These are phyloP conservation scores for Zosterops borbonicus DNA, from an alignment of 2,113 vertebrate species.

Conservation along the genomic window DNA sequence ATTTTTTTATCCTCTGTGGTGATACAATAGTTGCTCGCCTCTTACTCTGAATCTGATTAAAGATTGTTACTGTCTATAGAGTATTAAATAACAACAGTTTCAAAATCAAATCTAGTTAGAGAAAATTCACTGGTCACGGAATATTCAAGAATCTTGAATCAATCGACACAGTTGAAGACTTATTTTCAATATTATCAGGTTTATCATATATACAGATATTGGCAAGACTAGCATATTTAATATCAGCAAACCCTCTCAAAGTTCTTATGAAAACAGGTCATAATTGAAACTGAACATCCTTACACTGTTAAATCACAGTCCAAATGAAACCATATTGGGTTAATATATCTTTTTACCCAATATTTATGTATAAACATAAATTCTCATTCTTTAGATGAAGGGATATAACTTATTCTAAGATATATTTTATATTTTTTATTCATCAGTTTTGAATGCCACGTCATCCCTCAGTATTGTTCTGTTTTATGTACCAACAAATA, in stretches of 20 bases:
- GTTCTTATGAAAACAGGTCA: background rate
- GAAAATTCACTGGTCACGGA: background rate
- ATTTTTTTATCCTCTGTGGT: background rate
- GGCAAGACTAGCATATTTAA: background rate
- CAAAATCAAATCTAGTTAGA: background rate
- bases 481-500: background rate
- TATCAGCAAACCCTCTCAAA: background rate
- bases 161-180: background rate
- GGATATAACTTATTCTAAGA: background rate
- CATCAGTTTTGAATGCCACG: background rate
- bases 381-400: background rate
- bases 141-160: background rate
- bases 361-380: background rate
- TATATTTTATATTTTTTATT: background rate
- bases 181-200: background rate
- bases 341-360: background rate
- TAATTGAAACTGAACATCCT: background rate
- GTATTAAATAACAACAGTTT: background rate
- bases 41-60: background rate
- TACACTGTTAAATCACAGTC: background rate
- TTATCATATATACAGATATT: background rate
- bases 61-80: background rate
- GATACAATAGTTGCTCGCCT: accelerated
- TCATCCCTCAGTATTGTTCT: background rate
- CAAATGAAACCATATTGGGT: background rate